Base-by-base conservation (phyloP, 2,888 invertebrate species). In the Phytoseiulus persimilis region DNA sequence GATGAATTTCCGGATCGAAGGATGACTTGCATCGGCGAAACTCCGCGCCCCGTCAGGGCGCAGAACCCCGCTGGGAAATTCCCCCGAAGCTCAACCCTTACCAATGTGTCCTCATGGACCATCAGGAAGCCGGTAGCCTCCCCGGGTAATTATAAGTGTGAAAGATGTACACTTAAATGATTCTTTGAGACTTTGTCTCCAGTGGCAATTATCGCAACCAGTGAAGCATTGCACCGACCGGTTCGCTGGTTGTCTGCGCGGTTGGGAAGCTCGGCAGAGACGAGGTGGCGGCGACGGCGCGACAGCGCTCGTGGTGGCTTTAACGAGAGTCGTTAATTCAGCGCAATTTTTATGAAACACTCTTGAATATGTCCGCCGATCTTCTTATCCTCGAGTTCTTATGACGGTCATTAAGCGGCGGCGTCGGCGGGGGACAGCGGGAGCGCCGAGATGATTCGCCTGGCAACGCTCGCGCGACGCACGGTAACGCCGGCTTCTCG, bases 121-220 rank as follows among this genome's bases (percentile, higher is more conserved):
- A 65, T 65, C 65, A 65, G 65, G 65, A 39, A 65, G 65, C 1
- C 65, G 65, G 18, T 33, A 28, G 33, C 31, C 33, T 87, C 11
- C 28, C 33, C 23, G 33, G 87, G 39, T 87, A 87, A 87, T 87
- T 87, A 87, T 87, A 87, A 87, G 87, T 87, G 87, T 87, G 87
- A 87, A 87, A 45, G n/a, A 45, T 87, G 87, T 39, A 87, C 87
- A 87, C 87, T 87, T 87, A 87, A 87, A 87, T 87, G 87, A 87
- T 87, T 87, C 87, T 87, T 32, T 31, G n/a, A 39, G 32, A 84
- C 33, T 84, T 33, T 11, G 32, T 84, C 84, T 65, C 65, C 18
- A 65, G 65, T 87, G 32, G 87, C 87, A 87, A 87, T 87, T 87
- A 87, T 87, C 87, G 87, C 2, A 87, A 33, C 39, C 87, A 87